Conservation (phyloP, 2,113 vertebrate genomes). For the Opisthocomus hoazin region DNA sequence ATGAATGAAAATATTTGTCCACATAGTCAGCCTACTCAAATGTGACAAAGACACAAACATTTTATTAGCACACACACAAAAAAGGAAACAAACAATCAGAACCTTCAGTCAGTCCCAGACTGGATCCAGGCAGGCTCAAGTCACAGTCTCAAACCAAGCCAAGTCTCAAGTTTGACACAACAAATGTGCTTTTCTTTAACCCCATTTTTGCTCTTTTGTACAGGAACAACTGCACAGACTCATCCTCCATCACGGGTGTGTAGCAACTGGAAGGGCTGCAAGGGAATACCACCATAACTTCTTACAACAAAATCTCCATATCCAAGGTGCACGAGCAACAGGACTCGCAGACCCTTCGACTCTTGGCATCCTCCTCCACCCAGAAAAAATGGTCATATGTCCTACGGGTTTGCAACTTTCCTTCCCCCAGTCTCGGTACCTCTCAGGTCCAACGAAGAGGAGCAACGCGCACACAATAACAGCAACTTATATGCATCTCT, state of each 20-base stretch:
- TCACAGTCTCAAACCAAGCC: not conserved
- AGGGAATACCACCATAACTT: not conserved
- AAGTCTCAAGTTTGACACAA: not conserved
- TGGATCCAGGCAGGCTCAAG: not conserved
- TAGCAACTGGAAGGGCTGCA: not conserved
- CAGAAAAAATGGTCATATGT: accelerated
- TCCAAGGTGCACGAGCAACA: not conserved
- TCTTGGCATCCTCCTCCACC: not conserved
- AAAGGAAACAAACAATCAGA: not conserved
- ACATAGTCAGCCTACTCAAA: not conserved
- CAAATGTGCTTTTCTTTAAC: not conserved
- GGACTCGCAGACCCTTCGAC: not conserved
- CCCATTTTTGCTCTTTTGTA: not conserved
- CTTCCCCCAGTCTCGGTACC: accelerated
- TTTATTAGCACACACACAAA: not conserved
- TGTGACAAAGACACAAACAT: not conserved
- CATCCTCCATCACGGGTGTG: not conserved
- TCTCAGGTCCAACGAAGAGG: not conserved
- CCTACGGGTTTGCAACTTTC: not conserved
- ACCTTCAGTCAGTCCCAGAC: not conserved
- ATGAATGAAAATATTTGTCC: not conserved
- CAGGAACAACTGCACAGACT: not conserved
- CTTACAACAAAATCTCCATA: not conserved
- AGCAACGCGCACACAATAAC: not conserved
- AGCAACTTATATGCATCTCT: not conserved